These are phyloP conservation scores for Paracentrotus lividus DNA, from an alignment of 53 echinoderm and acorn worm genomes.

Conservation along the genomic window DNA sequence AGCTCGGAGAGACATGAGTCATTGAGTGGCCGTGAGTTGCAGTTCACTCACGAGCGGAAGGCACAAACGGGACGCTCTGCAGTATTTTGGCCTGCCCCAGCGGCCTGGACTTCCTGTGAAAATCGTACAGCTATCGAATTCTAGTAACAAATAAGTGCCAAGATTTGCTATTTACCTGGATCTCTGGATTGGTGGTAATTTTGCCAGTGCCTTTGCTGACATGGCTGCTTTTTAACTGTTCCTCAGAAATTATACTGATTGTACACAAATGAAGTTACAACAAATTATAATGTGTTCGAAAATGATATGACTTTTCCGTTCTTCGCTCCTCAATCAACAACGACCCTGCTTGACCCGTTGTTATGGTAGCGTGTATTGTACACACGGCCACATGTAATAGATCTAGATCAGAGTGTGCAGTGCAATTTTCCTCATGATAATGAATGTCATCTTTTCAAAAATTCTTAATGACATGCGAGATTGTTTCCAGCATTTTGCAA, in stretches of 20 bases:
- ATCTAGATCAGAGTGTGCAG: background rate
- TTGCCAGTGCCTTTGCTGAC: constrained; percentile 80
- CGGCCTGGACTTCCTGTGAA: background rate
- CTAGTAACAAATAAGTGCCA: background rate
- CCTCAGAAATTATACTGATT: background rate
- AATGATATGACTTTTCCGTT: background rate
- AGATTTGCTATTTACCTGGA: constrained; percentile 53
- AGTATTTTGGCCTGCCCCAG: background rate
- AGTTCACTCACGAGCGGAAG: background rate
- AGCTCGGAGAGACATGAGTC: too few relatives aligned
- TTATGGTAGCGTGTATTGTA: constrained; percentile 54
- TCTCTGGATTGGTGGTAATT: constrained; percentile 86
- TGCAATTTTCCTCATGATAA: too few relatives aligned
- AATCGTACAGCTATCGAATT: background rate
- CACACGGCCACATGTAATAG: background rate
- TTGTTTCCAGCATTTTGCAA: background rate
- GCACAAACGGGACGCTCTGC: background rate
- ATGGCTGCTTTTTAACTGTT: constrained; percentile 5
- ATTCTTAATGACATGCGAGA: too few relatives aligned
- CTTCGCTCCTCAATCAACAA: background rate
- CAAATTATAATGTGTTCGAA: background rate
- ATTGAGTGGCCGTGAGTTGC: too few relatives aligned
- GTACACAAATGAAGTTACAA: background rate
- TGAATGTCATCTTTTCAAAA: too few relatives aligned
- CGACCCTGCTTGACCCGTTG: constrained; percentile 58